Conservation (phyloP, 2,113 vertebrate species). For the Struthio camelus region DNA sequence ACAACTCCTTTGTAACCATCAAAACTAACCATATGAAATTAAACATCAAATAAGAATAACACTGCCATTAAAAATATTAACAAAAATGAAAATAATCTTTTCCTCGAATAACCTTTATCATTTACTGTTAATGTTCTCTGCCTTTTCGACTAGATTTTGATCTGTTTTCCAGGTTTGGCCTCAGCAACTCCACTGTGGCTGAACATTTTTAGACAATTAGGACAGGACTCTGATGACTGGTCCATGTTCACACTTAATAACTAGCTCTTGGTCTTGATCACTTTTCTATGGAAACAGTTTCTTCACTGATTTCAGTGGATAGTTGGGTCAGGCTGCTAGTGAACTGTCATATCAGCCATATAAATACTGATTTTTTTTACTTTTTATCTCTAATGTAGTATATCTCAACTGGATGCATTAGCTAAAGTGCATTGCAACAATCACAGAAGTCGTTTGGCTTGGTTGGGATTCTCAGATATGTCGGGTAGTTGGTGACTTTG, state of each 20-base stretch:
- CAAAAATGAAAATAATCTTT: neutral
- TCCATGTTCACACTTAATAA: neutral
- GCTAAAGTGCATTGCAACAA: neutral
- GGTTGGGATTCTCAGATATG: neutral
- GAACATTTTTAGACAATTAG: neutral
- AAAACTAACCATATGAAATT: neutral
- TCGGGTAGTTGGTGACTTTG: neutral
- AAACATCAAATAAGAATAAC: neutral
- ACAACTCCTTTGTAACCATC: neutral
- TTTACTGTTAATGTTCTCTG: neutral
- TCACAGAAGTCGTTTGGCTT: neutral
- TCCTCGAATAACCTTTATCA: neutral
- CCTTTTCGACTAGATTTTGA: neutral
- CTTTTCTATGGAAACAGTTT: neutral
- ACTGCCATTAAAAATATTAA: neutral
- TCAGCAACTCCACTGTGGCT: neutral
- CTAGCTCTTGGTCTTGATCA: neutral
- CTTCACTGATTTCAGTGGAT: neutral
- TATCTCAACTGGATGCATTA: neutral
- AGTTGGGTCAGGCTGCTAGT: neutral
- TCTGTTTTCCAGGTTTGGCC: neutral
- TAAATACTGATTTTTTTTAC: neutral
- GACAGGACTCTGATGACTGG: neutral
- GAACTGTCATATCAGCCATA: neutral
- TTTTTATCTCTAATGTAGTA: neutral